phyloP scores from a whole-genome alignment of 2,797 vertebrate genomes.

The Phrynocephalus vlangalii region DNA sequence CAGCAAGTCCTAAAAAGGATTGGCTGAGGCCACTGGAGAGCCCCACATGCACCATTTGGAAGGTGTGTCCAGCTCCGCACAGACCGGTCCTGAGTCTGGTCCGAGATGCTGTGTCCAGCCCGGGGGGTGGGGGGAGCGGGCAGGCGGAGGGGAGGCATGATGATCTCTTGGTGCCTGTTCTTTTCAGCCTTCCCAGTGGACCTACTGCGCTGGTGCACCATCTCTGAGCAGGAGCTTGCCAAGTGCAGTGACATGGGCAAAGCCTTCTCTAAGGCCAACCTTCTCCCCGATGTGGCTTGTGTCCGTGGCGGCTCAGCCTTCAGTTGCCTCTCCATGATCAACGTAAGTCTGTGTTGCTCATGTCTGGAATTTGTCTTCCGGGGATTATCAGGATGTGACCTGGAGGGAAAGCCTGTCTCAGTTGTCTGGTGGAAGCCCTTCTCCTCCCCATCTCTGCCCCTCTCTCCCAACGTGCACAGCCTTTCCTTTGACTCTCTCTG shows the following conservation, averaged over 20 bases:
- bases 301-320: conserved; percentile 66
- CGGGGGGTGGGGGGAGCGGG: too few relatives aligned
- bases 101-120: background rate
- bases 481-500: too few relatives aligned
- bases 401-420: too few relatives aligned
- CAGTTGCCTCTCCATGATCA: conserved; percentile 83
- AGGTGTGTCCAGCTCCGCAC: background rate
- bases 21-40: background rate
- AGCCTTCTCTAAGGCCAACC: conserved; percentile 78
- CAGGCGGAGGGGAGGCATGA: too few relatives aligned
- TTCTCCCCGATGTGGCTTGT: conserved; percentile 84
- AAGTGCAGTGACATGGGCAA: conserved; percentile 89
- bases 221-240: conserved; percentile 81
- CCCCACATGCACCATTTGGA: background rate
- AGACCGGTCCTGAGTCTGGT: background rate
- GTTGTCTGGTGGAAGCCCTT: too few relatives aligned
- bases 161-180: background rate
- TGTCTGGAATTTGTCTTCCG: too few relatives aligned
- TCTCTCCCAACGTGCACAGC: too few relatives aligned
- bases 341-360: conserved; percentile 75
- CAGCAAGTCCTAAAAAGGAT: too few relatives aligned
- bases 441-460: too few relatives aligned
- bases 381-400: too few relatives aligned
- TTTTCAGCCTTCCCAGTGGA: conserved; percentile 76
- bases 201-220: conserved; percentile 88